Base-by-base conservation (phyloP, 2,888 invertebrate species). In the Drosophila bunnanda region DNA sequence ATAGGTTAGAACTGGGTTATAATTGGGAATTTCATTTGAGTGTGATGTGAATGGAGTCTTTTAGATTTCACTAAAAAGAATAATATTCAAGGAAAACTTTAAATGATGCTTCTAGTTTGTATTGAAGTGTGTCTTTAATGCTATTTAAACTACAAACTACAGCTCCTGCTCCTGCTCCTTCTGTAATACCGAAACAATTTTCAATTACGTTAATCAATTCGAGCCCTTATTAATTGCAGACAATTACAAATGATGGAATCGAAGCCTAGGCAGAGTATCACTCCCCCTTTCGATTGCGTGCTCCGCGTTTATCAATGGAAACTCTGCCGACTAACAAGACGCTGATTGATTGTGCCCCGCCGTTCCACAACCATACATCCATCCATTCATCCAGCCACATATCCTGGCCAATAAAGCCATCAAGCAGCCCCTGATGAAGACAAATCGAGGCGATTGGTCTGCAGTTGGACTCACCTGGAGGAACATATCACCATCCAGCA, bases 401-500 rank as follows among this genome's bases (percentile, higher is more conserved):
- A 84, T 79, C 68, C 77, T 71, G 77, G 65, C 74, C 70, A 77
- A 86, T 86, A 82, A 88, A 86, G 86, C 74, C 79, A 86, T 86
- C 87, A 76, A 83, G 67, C 64, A 68, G 71, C 58, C 71, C 71
- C 79, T 88, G 85, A 85, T 85, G 85, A 87, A 82, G 79, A 80
- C 75, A 76, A 85, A 77, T 82, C 76, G 78, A 54, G 68, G 64
- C 17, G 60, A 64, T 62, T 66, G 56, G 32, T 10, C 4, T 22
- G 38, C 5, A 36, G 36, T 44, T 50, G 17, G 15, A 80, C 91
- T 93, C 94, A 98, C 98, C 96, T 98, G 98, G 89, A 98, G 94
- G 94, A 98, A 98, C 96, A 97, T 96, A 93, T 98, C 98, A 82
- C 98, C 98, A 92, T 98, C 98, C 81, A 98, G 95, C 93, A 97